Evolutionary conservation across 2,888 invertebrate genomes (phyloP), one percentile per base, ranked within the genome.

Genomic region (Mellilla xanthometata): DNA sequence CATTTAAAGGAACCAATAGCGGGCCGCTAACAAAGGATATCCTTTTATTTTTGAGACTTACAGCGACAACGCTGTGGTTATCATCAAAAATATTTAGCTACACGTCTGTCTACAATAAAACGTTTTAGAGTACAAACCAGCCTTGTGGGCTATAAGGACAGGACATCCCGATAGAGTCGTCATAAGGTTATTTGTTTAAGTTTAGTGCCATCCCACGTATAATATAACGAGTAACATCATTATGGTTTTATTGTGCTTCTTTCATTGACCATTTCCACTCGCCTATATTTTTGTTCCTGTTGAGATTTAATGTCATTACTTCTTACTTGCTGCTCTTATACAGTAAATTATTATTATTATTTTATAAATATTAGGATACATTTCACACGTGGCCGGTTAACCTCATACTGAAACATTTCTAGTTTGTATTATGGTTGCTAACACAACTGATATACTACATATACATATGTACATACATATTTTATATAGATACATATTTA

Each of bases 141-240:
- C 62, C 56, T 57, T 50, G 56, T 55, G 54, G 40, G 50, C 57
- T 46, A 56, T 67, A 65, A 58, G 67, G 67, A 80, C 83, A 84
- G 88, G 88, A 89, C 83, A 83, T 85, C 83, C 85, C 86, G 85
- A 85, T 86, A 81, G 82, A 87, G 75, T 57, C 66, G 76, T 66
- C 78, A 73, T 85, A 82, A 85, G 83, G 80, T 83, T 89, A 87
- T 89, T 87, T 87, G 82, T 86, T 85, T 87, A 86, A 85, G 83
- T 87, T 87, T 87, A 89, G 76, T 79, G 73, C 58, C 86, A 47
- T 54, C 88, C 88, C 84, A 89, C 88, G 79, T 76, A 68, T 52
- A 62, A 65, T 63, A 79, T 81, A 77, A 81, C 69, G 75, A 80
- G 81, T 81, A 77, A 81, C 69, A 76, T 80, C 81, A 76, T 81